Conservation (phyloP, 1,140 invertebrate species). For the Kradibia gibbosae region DNA sequence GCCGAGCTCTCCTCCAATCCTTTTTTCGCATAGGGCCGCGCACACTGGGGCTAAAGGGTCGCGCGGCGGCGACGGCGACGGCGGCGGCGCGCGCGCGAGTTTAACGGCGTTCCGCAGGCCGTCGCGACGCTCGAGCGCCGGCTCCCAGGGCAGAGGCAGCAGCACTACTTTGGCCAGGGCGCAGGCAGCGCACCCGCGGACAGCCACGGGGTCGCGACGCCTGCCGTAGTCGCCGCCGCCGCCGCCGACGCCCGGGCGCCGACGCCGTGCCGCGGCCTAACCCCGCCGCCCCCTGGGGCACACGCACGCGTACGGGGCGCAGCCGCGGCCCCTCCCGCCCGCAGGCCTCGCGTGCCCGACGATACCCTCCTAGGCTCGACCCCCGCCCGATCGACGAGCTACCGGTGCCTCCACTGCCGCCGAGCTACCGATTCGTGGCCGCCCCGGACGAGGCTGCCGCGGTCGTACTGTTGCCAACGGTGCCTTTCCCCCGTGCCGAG, state of each 20-base stretch:
- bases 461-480: too few species aligned
- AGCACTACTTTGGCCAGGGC: constrained; percentile 47
- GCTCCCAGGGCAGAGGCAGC: constrained; percentile 46
- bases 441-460: constrained; percentile 37
- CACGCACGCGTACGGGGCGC: not conserved
- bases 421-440: not conserved
- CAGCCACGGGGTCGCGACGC: constrained; percentile 45
- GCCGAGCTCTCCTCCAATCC: not conserved
- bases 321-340: not conserved
- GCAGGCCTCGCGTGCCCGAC: not conserved
- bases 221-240: constrained; percentile 27
- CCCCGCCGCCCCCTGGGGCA: not conserved
- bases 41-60: not conserved
- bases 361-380: too few species aligned
- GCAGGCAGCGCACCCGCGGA: constrained; percentile 2
- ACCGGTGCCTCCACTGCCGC: too few species aligned
- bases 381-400: too few species aligned
- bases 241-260: constrained; percentile 46
- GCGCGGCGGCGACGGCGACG: not conserved
- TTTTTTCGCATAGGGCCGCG: too few species aligned
- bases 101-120: constrained; percentile 26
- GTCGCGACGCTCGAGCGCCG: constrained; percentile 18
- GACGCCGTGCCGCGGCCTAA: constrained; percentile 20
- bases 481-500: not conserved
- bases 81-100: constrained; percentile 31